A percentile compares a stretch with the other conserved stretches of the same genome.
phyloP scores from a whole-genome alignment of 2,888 invertebrate genomes.

The Andrena minutula region DNA sequence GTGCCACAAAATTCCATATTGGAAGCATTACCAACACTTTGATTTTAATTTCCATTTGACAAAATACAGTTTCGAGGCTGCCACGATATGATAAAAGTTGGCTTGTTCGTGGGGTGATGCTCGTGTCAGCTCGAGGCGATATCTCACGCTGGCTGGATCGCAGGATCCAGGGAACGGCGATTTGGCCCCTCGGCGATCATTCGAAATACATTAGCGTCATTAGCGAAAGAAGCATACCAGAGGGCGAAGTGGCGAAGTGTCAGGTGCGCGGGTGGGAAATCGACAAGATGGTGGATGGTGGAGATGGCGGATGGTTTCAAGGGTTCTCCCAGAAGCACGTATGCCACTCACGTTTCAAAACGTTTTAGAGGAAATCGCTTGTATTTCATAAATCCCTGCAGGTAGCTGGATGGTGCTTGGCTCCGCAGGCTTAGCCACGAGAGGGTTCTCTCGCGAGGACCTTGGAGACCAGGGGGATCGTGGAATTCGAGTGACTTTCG shows the following conservation, averaged over 20 bases:
- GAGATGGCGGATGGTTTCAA: constrained; percentile 8
- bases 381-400: constrained; percentile 69
- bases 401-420: constrained; percentile 11
- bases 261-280: constrained; percentile 15
- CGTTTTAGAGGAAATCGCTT: constrained; percentile 69
- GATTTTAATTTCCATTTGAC: not conserved
- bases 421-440: constrained; percentile 30
- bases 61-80: not conserved
- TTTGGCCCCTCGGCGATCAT: constrained; percentile 1
- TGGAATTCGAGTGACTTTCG: constrained; percentile 62
- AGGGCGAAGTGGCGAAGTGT: not conserved
- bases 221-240: constrained; percentile 3
- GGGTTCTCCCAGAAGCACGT: constrained; percentile 47
- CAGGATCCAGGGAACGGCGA: not conserved
- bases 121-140: too few relatives aligned
- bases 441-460: constrained; percentile 46
- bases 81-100: too few relatives aligned
- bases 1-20: too few relatives aligned
- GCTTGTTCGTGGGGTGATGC: not conserved
- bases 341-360: constrained; percentile 68
- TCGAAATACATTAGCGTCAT: constrained; percentile 37
- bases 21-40: too few relatives aligned
- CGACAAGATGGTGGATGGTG: not conserved
- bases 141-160: not conserved
- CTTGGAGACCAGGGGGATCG: constrained; percentile 41